Conservation (phyloP, 2,113 vertebrate species). For the Paramormyrops kingsleyae region DNA sequence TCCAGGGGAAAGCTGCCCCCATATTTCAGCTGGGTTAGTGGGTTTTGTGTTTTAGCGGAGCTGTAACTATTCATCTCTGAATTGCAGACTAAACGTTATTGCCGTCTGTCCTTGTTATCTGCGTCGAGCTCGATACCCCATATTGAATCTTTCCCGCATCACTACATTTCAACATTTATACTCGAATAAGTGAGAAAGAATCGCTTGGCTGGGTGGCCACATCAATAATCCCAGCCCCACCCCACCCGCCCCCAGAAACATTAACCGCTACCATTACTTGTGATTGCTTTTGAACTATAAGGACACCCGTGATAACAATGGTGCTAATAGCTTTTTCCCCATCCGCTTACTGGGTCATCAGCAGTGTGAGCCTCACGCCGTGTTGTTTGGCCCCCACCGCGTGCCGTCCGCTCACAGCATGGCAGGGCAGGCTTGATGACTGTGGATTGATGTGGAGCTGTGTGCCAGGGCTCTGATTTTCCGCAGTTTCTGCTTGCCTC, state of each 20-base stretch:
- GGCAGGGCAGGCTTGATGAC: background rate
- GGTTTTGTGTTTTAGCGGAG: background rate
- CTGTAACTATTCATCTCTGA: background rate
- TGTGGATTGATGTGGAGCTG: background rate
- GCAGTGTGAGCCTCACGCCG: background rate
- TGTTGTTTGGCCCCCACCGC: background rate
- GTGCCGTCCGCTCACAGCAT: background rate
- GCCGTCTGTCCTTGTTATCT: conserved; percentile 2
- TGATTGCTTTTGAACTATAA: background rate
- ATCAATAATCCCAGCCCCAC: background rate
- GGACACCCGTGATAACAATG: background rate
- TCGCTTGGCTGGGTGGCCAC: background rate
- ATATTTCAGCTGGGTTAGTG: background rate
- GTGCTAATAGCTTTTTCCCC: background rate
- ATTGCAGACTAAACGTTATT: background rate
- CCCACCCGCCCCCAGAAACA: background rate
- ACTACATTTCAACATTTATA: conserved; percentile 2
- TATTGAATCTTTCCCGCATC: background rate
- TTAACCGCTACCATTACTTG: background rate
- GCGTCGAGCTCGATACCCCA: background rate
- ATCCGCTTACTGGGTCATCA: conserved; percentile 1
- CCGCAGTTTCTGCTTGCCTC: background rate
- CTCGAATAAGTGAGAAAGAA: background rate
- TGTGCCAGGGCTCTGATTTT: background rate
- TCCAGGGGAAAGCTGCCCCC: background rate